Conservation (phyloP, 2,797 vertebrate genomes). For the Microchirus variegatus region DNA sequence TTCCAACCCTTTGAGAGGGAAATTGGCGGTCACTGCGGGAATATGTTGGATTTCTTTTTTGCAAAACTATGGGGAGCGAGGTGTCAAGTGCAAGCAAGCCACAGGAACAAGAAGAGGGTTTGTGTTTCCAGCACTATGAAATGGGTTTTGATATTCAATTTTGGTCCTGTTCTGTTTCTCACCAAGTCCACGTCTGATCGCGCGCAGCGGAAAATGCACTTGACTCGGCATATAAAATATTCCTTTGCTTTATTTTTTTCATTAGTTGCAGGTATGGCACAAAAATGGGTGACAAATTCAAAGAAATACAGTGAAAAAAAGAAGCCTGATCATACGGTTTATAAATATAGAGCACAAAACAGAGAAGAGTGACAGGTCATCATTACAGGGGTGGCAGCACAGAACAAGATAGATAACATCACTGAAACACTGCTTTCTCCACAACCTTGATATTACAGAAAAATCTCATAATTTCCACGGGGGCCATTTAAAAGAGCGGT, state of each 20-base stretch:
- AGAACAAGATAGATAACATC: constrained; percentile 69
- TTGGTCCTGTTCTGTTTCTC: neutral
- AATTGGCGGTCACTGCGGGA: constrained; percentile 63
- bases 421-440: constrained; percentile 57
- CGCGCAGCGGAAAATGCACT: constrained; percentile 6
- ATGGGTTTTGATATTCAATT: constrained; percentile 1
- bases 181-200: neutral
- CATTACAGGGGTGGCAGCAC: constrained; percentile 69
- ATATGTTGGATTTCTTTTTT: constrained; percentile 56
- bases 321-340: constrained; percentile 71
- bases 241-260: constrained; percentile 83
- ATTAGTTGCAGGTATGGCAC: constrained; percentile 85
- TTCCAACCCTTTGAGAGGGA: constrained; percentile 50
- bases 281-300: constrained; percentile 79
- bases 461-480: constrained; percentile 28
- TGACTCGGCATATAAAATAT: constrained; percentile 73
- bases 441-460: constrained; percentile 42
- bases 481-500: constrained; percentile 8
- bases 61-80: constrained; percentile 47
- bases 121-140: constrained; percentile 20
- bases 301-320: constrained; percentile 80
- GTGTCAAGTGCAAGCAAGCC: constrained; percentile 33
- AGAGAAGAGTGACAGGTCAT: constrained; percentile 78
- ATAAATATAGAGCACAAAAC: constrained; percentile 81
- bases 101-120: constrained; percentile 30